These are phyloP conservation scores for Cryptophagus acutangulus DNA, from an alignment of 2,888 invertebrate genomes.

Conservation along the genomic window DNA sequence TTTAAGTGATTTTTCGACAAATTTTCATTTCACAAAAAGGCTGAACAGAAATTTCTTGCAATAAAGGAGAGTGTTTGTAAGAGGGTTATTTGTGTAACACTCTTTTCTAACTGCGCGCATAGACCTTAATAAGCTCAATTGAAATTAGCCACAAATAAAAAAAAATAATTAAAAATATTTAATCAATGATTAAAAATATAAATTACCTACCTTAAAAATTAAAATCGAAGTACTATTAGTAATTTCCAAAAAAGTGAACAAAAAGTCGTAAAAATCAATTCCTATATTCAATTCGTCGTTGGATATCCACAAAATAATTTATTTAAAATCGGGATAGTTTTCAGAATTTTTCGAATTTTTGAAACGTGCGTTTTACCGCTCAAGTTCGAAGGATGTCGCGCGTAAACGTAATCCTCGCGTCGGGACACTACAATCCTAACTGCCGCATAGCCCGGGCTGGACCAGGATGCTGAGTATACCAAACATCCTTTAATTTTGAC, in stretches of 20 bases:
- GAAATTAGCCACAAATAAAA: too few species aligned
- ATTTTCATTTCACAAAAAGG: too few species aligned
- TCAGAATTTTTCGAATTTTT: neutral
- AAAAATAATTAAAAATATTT: too few species aligned
- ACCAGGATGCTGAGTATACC: slow-evolving; percentile 46
- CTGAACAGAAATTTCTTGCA: too few species aligned
- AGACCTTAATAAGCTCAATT: too few species aligned
- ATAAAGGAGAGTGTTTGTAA: too few species aligned
- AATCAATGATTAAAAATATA: too few species aligned
- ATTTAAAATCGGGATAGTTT: neutral
- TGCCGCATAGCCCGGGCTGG: slow-evolving; percentile 47
- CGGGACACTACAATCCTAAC: slow-evolving; percentile 40
- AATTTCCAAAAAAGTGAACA: neutral
- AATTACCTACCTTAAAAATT: too few species aligned
- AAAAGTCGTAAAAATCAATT: slow-evolving; percentile 1
- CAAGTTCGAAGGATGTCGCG: neutral
- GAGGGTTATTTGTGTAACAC: too few species aligned
- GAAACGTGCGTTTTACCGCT: neutral
- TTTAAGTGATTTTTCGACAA: too few species aligned
- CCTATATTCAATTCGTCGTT: neutral
- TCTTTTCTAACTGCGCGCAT: too few species aligned
- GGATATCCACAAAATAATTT: neutral
- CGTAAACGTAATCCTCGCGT: slow-evolving; percentile 24
- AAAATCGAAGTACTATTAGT: too few species aligned
- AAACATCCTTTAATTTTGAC: slow-evolving; percentile 39